Evolutionary conservation across 2,888 invertebrate genomes (phyloP).

Genomic region (Bunonema sp.): DNA sequence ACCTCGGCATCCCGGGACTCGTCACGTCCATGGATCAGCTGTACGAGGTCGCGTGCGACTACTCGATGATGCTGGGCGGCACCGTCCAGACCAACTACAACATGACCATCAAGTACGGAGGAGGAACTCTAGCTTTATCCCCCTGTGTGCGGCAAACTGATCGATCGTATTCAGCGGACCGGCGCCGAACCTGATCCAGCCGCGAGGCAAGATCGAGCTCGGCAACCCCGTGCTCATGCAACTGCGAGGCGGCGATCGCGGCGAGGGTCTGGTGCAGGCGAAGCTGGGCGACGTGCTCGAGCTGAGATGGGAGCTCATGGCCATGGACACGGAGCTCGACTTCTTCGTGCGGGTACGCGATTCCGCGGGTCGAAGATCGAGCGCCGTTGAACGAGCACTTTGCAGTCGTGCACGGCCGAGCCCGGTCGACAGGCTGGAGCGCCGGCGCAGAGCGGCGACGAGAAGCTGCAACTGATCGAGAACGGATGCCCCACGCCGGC

Average conservation of each 20-base stretch:
- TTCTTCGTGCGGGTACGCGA: constrained; percentile 44
- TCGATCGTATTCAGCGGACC: constrained; percentile 24
- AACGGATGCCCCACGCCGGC: constrained; percentile 41
- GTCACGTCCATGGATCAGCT: constrained; percentile 44
- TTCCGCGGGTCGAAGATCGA: too few species aligned
- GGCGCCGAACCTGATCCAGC: constrained; percentile 38
- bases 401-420: constrained; percentile 40
- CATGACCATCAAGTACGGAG: constrained; percentile 28
- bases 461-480: constrained; percentile 36
- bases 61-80: constrained; percentile 39
- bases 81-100: constrained; percentile 36
- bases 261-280: constrained; percentile 26
- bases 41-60: constrained; percentile 35
- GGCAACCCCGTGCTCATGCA: constrained; percentile 44
- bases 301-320: constrained; percentile 44
- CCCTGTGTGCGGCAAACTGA: not conserved
- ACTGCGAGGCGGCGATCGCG: constrained; percentile 25
- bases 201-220: constrained; percentile 43
- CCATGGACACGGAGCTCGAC: constrained; percentile 43
- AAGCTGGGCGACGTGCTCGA: constrained; percentile 43
- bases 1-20: constrained; percentile 42
- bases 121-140: not conserved
- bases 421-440: constrained; percentile 21
- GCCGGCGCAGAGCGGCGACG: constrained; percentile 7
- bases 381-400: too few species aligned